Evolutionary conservation across 1,140 invertebrate species (phyloP), one percentile per base, ranked within the genome.

Genomic region (Lutraria rhynchaena): DNA sequence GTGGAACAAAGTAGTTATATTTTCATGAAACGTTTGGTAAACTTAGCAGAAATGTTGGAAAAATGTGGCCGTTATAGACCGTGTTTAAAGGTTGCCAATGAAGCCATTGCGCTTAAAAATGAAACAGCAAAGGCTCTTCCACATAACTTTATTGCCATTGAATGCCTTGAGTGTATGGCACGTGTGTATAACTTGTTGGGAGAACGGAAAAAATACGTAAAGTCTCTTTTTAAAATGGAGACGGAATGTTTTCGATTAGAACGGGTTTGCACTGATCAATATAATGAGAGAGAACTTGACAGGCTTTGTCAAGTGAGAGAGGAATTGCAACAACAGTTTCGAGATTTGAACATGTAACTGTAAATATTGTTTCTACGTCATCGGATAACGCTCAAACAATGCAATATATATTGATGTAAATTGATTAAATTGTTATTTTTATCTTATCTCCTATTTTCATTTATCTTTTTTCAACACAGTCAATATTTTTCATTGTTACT

Each of bases 131-230:
- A 76, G 22, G 0, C 37, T n/a, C 15, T 76, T 2, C 55, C 55
- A 46, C 73, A 76, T 41, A 61, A 61, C 27, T 17, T 13, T 61
- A 58, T 76, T 29, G 58, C 63, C 5, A 57, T 31, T 19, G 73
- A 76, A 27, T 76, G 73, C 46, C 49, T 76, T n/a, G 57, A 76
- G 33, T 58, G 51, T 37, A 58, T 58, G 58, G n/a, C 29, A 15
- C 29, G 55, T 31, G 35, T 76, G 15, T 76, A 76, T 29, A 44
- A 24, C 13, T 11, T 5, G 4, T 46, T 41, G 13, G 58, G 41
- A 3, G 0, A 76, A 13, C 17, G 22, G 1, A 27, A 61, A 17
- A 11, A 61, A 0, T 76, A 37, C 37, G 35, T 37, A 31, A 27
- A 76, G 44, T 29, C 55, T 9, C 24, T 61, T 27, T 61, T 41